Evolutionary conservation across 2,888 invertebrate genomes (phyloP), one percentile per base, ranked within the genome.

Genomic region (Epiblema foenella): DNA sequence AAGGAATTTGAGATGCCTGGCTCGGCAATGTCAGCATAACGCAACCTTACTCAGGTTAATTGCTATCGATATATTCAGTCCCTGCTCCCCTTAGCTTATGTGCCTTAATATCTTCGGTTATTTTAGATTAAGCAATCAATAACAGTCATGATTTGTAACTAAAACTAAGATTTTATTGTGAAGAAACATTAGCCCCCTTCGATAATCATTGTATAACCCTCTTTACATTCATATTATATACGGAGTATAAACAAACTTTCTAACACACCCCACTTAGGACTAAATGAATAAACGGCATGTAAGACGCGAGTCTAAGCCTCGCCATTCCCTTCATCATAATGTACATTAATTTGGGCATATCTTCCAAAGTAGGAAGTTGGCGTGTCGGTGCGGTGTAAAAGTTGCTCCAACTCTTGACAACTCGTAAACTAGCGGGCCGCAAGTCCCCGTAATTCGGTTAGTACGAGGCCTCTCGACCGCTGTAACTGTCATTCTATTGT

Each of bases 291-390:
- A 64, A 39, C 20, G 64, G 20, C 64, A 64, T 52, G 46, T 51
- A 46, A 56, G 66, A 18, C 42, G 42, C 56, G 42, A 49, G 57
- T 37, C 56, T 37, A 54, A 39, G 18, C 57, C 33, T 29, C 11
- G 66, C 58, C 49, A 66, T 66, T 54, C 33, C 64, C 64, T 46
- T 12, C 62, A 52, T 65, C 70, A 70, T 65, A 65, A 65, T 68
- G 42, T 60, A 64, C 70, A 70, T 70, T 73, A 70, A 73, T 73
- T 73, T 70, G 67, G 73, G 63, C 67, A 70, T 73, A 67, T 73
- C 70, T 68, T 67, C 58, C 70, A 64, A 73, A 73, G 73, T 73
- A 70, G 71, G 42, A 73, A 73, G 73, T 73, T 73, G 60, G 54
- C 73, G 68, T 68, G 73, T 62, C 66, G 59, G 29, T 42, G 52